Conservation (phyloP, 2,113 vertebrate species). For the Melanocharis versteri region DNA sequence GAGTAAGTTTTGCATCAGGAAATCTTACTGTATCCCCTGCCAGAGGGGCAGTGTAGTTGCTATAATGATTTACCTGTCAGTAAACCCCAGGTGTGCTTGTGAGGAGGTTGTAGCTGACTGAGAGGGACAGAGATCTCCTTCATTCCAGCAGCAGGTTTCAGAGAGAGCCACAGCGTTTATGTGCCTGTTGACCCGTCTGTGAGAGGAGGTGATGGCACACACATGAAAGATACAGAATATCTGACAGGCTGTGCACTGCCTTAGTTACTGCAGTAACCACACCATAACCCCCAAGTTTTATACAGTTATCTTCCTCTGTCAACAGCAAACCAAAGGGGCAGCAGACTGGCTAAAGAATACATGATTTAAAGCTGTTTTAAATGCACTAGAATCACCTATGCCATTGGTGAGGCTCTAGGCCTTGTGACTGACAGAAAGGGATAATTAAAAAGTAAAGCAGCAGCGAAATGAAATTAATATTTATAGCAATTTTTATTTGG, state of each 20-base stretch:
- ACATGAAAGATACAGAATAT: rapidly evolving
- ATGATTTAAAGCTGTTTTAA: neutral
- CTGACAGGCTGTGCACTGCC: neutral
- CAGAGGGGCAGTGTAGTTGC: neutral
- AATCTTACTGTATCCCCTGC: rapidly evolving
- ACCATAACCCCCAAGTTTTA: rapidly evolving
- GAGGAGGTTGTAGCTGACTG: neutral
- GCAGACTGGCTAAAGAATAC: neutral
- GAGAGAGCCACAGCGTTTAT: neutral
- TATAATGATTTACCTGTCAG: neutral
- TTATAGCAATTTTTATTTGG: neutral
- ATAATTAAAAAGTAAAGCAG: neutral
- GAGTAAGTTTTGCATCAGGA: neutral
- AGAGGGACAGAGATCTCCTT: neutral
- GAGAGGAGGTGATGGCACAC: neutral
- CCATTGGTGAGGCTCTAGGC: neutral
- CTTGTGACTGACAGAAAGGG: neutral
- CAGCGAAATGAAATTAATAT: neutral
- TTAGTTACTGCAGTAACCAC: neutral
- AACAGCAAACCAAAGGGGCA: neutral
- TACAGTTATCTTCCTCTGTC: neutral
- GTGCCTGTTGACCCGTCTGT: too few species aligned
- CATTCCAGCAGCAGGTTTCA: neutral
- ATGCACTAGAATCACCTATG: neutral
- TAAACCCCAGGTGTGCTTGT: too few species aligned